Evolutionary conservation across 2,113 vertebrate species (phyloP).

Genomic region (Ceyx margarethae): DNA sequence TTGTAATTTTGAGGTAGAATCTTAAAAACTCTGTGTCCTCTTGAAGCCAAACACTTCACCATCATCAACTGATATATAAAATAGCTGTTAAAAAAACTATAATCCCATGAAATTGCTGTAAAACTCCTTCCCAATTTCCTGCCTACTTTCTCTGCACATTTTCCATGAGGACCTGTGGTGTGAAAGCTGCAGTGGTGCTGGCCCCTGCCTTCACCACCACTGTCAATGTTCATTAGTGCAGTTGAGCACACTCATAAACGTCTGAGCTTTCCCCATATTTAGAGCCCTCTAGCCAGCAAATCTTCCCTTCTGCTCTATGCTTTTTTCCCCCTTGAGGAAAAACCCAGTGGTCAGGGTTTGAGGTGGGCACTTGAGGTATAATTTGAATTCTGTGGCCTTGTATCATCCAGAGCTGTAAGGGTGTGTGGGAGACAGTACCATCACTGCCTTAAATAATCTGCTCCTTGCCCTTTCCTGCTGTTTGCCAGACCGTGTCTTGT

Average conservation of each 20-base stretch:
- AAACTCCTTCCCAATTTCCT: background rate
- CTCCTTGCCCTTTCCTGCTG: slow-evolving; percentile 46
- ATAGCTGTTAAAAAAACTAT: background rate
- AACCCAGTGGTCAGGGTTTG: background rate
- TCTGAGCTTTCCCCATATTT: slow-evolving; percentile 19
- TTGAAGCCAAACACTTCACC: background rate
- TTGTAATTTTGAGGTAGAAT: background rate
- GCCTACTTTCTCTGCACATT: background rate
- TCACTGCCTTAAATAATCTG: slow-evolving; percentile 22
- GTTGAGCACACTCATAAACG: background rate
- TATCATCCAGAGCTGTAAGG: slow-evolving; percentile 7
- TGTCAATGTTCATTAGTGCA: slow-evolving; percentile 12
- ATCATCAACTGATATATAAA: background rate
- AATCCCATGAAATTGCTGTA: background rate
- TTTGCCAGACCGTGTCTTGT: slow-evolving; percentile 35
- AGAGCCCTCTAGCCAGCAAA: background rate
- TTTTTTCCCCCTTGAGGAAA: background rate
- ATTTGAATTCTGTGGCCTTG: background rate
- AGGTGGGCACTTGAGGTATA: background rate
- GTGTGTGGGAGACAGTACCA: background rate
- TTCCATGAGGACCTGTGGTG: background rate
- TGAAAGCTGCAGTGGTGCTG: background rate
- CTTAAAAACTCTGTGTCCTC: background rate
- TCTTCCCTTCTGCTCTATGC: background rate
- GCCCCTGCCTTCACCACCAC: background rate